Evolutionary conservation across 2,797 vertebrate species (phyloP).

Genomic region (Cercopithecus petaurista): DNA sequence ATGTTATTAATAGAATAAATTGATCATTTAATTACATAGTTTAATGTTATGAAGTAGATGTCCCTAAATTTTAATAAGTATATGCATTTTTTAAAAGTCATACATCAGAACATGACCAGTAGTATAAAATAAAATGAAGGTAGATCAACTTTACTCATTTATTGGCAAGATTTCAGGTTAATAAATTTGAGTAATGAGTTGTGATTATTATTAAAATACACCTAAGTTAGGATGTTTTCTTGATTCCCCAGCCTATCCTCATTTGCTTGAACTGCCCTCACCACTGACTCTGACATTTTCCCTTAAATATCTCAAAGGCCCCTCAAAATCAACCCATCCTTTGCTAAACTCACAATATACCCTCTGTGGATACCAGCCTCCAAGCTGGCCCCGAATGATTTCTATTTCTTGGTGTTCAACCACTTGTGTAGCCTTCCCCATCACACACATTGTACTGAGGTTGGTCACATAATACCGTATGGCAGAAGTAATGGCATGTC

Average conservation of each 20-base stretch:
- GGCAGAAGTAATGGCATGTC: not conserved
- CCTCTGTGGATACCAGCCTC: not conserved
- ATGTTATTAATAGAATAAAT: not conserved
- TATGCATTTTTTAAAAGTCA: not conserved
- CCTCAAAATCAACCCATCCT: not conserved
- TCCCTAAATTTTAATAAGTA: not conserved
- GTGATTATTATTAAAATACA: not conserved
- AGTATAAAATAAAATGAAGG: not conserved
- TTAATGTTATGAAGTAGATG: not conserved
- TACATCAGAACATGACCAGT: not conserved
- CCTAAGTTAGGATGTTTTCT: not conserved
- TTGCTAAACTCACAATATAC: not conserved
- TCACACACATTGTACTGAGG: accelerated
- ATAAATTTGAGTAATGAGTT: not conserved
- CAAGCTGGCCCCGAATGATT: not conserved
- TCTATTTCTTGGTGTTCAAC: not conserved
- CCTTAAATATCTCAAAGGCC: not conserved
- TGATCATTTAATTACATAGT: not conserved
- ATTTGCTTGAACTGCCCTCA: not conserved
- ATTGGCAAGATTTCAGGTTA: not conserved
- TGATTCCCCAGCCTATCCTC: not conserved
- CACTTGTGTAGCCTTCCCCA: not conserved
- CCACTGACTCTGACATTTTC: not conserved
- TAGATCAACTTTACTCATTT: not conserved
- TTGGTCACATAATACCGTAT: not conserved